Conservation (phyloP, 2,113 vertebrate species). For the Albula glossodonta region DNA sequence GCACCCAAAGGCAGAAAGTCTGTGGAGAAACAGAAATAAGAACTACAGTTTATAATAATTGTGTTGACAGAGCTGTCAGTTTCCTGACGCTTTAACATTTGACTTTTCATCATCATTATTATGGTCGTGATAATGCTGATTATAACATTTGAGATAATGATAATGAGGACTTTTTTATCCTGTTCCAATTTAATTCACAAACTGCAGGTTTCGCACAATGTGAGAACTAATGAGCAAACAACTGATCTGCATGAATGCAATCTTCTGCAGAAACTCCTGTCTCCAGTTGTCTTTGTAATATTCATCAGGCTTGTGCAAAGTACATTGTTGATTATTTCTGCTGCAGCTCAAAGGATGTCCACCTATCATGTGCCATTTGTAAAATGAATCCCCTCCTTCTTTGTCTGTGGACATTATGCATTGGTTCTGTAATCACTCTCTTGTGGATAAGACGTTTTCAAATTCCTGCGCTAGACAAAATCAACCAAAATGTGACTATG, state of each 20-base stretch:
- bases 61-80: constrained; percentile 22
- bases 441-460: background rate
- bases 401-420: background rate
- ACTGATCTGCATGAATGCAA: background rate
- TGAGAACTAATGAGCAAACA: constrained; percentile 13
- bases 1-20: background rate
- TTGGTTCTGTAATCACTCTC: background rate
- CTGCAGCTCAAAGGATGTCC: background rate
- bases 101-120: constrained; percentile 21
- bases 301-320: background rate
- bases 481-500: background rate
- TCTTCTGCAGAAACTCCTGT: background rate
- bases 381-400: background rate
- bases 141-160: constrained; percentile 22
- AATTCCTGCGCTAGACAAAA: background rate
- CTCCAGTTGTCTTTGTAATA: constrained; percentile 9
- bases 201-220: constrained; percentile 5
- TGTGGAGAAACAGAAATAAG: constrained; percentile 5
- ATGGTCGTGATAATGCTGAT: constrained; percentile 20
- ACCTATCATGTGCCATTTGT: background rate
- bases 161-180: constrained; percentile 16
- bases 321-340: background rate
- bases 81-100: constrained; percentile 21
- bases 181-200: constrained; percentile 16
- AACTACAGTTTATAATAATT: background rate